Evolutionary conservation across 2,888 invertebrate genomes (phyloP).

Genomic region (Phengaris alcon): DNA sequence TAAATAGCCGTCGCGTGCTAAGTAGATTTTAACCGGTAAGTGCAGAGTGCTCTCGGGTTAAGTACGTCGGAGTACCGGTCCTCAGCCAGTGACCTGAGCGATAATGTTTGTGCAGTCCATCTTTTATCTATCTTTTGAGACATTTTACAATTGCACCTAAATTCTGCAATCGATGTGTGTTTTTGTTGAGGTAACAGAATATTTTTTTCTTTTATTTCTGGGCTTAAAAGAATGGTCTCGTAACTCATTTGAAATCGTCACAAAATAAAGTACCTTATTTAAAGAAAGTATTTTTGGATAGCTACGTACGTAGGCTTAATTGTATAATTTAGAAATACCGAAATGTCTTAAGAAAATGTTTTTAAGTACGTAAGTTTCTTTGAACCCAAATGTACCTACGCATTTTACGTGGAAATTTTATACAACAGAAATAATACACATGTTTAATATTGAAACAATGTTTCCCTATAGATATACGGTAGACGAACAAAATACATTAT

Average conservation of each 20-base stretch:
- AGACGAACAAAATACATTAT: background rate
- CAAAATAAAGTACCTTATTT: too few relatives aligned
- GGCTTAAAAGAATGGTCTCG: too few relatives aligned
- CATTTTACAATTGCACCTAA: slow-evolving; percentile 20
- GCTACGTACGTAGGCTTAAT: too few relatives aligned
- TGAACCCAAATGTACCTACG: too few relatives aligned
- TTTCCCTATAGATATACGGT: background rate
- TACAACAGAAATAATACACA: background rate
- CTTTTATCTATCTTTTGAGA: slow-evolving; percentile 31
- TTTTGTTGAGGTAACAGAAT: too few relatives aligned
- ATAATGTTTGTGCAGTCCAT: slow-evolving; percentile 34
- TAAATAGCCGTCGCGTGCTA: slow-evolving; percentile 34
- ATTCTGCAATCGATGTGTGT: background rate
- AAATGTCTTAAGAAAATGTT: too few relatives aligned
- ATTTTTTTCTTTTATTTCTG: too few relatives aligned
- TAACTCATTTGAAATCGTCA: too few relatives aligned
- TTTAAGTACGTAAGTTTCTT: too few relatives aligned
- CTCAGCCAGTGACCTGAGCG: slow-evolving; percentile 26
- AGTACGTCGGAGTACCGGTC: slow-evolving; percentile 31
- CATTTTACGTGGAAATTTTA: background rate
- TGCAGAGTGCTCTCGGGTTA: slow-evolving; percentile 37
- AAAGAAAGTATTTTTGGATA: too few relatives aligned
- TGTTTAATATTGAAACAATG: background rate
- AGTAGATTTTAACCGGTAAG: slow-evolving; percentile 42
- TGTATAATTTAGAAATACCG: too few relatives aligned